phyloP scores from a whole-genome alignment of 2,888 invertebrate genomes.

The Lissonota sp. region DNA sequence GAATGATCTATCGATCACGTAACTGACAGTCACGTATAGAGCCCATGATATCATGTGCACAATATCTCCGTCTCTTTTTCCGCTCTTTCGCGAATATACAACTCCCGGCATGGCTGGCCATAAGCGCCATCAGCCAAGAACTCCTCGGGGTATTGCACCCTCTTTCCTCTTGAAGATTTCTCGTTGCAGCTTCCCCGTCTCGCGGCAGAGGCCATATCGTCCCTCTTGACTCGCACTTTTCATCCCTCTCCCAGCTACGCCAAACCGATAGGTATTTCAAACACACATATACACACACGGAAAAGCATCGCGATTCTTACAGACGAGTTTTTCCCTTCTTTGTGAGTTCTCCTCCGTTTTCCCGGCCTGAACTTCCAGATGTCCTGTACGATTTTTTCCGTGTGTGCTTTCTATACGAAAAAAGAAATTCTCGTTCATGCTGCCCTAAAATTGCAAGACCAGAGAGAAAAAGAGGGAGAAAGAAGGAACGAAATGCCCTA shows the following conservation, averaged over 20 bases:
- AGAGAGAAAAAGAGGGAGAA: constrained; percentile 3
- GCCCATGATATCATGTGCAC: constrained; percentile 26
- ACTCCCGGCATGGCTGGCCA: constrained; percentile 72
- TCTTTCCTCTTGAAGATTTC: constrained; percentile 63
- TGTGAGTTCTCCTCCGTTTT: constrained; percentile 42
- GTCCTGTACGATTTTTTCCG: constrained; percentile 58
- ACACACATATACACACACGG: background rate
- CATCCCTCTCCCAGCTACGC: background rate
- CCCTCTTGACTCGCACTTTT: constrained; percentile 53
- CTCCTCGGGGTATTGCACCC: constrained; percentile 72
- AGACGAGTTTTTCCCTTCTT: constrained; percentile 44
- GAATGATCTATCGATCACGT: constrained; percentile 73
- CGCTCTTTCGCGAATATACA: constrained; percentile 44
- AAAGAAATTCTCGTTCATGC: constrained; percentile 5
- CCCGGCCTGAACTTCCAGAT: constrained; percentile 61
- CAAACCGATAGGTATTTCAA: background rate
- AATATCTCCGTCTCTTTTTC: constrained; percentile 41
- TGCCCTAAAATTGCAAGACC: constrained; percentile 14
- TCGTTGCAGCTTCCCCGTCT: constrained; percentile 55
- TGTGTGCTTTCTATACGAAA: constrained; percentile 23
- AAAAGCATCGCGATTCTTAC: constrained; percentile 23
- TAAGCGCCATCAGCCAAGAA: constrained; percentile 69
- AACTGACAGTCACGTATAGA: constrained; percentile 72
- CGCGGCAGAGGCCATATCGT: constrained; percentile 46
- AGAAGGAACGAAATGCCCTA: constrained; percentile 51